phyloP scores from a whole-genome alignment of 1,140 invertebrate species.

The Drosophila suzukii region DNA sequence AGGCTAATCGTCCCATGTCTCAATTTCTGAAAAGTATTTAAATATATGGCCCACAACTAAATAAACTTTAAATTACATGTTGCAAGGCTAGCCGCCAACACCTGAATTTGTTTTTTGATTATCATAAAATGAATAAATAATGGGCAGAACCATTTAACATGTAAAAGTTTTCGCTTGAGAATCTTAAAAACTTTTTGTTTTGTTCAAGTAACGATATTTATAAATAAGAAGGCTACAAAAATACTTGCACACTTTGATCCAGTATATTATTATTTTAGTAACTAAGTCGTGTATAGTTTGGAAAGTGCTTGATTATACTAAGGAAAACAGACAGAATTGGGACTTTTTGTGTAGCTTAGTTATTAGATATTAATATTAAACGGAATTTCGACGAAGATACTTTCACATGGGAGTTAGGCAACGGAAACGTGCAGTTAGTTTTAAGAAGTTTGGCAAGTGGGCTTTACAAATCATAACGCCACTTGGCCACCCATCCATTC shows the following conservation, averaged over 20 bases:
- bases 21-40: neutral
- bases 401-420: conserved; percentile 5
- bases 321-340: too few species aligned
- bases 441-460: conserved; percentile 35
- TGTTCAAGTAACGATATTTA: conserved; percentile 3
- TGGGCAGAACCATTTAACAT: neutral
- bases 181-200: conserved; percentile 7
- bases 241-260: neutral
- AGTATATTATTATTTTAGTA: too few species aligned
- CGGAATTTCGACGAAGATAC: neutral
- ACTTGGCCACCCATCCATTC: conserved; percentile 31
- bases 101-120: neutral
- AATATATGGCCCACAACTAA: conserved; percentile 11
- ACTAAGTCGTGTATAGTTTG: neutral
- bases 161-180: neutral
- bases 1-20: neutral
- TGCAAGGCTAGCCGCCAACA: neutral
- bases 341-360: neutral
- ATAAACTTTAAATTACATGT: conserved; percentile 36
- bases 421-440: neutral
- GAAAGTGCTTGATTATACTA: neutral
- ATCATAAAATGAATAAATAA: conserved; percentile 50
- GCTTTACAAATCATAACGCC: conserved; percentile 30
- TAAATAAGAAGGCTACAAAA: neutral
- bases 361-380: neutral